These are phyloP conservation scores for Drosophila dunni DNA, from an alignment of 1,140 invertebrate genomes.

Conservation along the genomic window DNA sequence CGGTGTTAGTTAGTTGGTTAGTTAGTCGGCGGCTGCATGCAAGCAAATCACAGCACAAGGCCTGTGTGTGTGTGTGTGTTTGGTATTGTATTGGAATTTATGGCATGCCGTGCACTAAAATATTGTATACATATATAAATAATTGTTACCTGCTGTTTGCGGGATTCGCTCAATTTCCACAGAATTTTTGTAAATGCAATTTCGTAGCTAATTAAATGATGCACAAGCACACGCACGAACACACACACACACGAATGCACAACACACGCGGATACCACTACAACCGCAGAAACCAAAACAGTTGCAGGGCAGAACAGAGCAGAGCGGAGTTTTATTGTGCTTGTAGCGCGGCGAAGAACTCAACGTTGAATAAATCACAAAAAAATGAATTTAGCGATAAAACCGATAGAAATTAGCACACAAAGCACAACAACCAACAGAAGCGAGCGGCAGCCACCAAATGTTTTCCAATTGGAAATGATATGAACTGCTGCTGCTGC, in stretches of 20 bases:
- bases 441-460: constrained; percentile 33
- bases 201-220: constrained; percentile 43
- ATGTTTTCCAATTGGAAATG: constrained; percentile 62
- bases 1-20: constrained; percentile 23
- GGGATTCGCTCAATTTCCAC: constrained; percentile 17
- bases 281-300: constrained; percentile 9
- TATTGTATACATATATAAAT: constrained; percentile 19
- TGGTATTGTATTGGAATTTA: constrained; percentile 41
- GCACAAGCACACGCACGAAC: constrained; percentile 28
- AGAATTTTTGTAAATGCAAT: constrained; percentile 28
- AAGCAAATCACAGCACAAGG: constrained; percentile 39
- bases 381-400: constrained; percentile 43
- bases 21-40: constrained; percentile 32
- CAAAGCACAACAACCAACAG: constrained; percentile 15
- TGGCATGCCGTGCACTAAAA: constrained; percentile 39
- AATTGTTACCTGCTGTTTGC: constrained; percentile 44
- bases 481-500: constrained; percentile 17
- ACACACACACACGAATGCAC: constrained; percentile 2
- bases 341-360: neutral
- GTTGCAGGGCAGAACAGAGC: constrained; percentile 12
- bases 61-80: neutral
- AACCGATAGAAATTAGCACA: constrained; percentile 49
- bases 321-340: neutral
- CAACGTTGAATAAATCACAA: constrained; percentile 55
- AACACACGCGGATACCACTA: neutral